A percentile compares a stretch with the other conserved stretches of the same genome.
These are phyloP conservation scores for Platycnemis pennipes DNA, from an alignment of 2,888 invertebrate species.

Conservation along the genomic window DNA sequence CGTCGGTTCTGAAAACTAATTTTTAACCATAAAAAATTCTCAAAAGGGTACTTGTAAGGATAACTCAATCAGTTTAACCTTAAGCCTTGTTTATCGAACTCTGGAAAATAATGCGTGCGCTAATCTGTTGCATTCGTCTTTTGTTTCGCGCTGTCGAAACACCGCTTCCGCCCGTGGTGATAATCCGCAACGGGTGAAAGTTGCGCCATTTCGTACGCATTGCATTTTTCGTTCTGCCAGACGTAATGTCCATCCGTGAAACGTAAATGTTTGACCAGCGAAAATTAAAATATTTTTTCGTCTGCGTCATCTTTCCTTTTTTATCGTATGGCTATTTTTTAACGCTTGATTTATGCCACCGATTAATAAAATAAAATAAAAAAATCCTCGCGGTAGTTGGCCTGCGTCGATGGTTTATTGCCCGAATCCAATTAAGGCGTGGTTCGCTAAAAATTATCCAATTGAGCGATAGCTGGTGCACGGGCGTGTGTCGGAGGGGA, in stretches of 20 bases:
- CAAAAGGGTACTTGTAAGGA: not conserved
- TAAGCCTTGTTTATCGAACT: not conserved
- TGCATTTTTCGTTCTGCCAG: not conserved
- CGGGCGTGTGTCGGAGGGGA: not conserved
- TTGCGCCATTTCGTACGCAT: not conserved
- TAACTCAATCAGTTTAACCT: not conserved
- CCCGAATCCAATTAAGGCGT: not conserved
- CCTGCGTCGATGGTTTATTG: not conserved
- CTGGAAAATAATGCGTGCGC: not conserved
- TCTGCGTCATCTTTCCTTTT: not conserved
- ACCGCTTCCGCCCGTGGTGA: not conserved
- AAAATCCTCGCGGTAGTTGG: not conserved
- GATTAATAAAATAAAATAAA: not conserved
- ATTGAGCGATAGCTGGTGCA: not conserved
- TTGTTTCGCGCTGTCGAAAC: not conserved
- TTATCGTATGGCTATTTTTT: not conserved
- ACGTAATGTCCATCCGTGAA: not conserved
- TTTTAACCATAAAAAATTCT: not conserved
- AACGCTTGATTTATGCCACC: not conserved
- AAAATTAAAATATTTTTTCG: not conserved
- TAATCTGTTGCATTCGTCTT: not conserved
- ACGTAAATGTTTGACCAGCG: not conserved
- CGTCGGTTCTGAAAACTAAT: not conserved
- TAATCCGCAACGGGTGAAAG: not conserved
- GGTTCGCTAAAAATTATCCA: not conserved